Base-by-base conservation (phyloP, 2,113 vertebrate species). In the Romanogobio albipinnatus region DNA sequence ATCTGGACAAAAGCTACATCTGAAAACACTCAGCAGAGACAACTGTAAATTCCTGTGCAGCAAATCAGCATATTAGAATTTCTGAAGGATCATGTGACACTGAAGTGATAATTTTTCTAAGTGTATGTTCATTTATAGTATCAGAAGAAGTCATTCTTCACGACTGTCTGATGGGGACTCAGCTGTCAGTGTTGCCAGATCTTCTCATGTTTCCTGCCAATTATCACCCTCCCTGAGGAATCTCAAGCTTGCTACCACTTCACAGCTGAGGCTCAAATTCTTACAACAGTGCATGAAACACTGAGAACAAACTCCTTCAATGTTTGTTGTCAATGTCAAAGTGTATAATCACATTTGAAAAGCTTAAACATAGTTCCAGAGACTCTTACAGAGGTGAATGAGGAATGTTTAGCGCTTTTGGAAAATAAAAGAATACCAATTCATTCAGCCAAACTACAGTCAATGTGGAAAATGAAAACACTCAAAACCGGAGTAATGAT, bases 101-200 rank as follows among this genome's bases (percentile, higher is more conserved):
- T 66, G 62, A 66, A 56, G 51, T 39, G 39, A 39, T 39, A 39
- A 39, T 39, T 39, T 39, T 14, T 6, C 26, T 36, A 33, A 58
- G 53, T 13, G 51, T 33, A 36, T 66, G 64, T 56, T 84, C 77
- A 85, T 88, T 82, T 86, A 78, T 79, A 86, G n/a, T 36, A 56
- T 81, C 45, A 81, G 10, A 64, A 76, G 77, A 77, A 64, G 81
- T 47, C 81, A 75, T 77, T 70, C 64, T 82, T 56, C 39, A 9
- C 26, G 17, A 36, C 79, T 58, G 80, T 73, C 29, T 79, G 84
- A 83, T 47, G 78, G 66, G 66, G 26, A 75, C 86, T 24, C 76
- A 86, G 87, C 81, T 88, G 87, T 86, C 87, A 81, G 81, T 49
- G 87, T 84, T 86, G 87, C 87, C 87, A 88, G 81, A 84, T 88